Evolutionary conservation across 2,797 vertebrate species (phyloP).

Genomic region (Kryptopterus vitreolus): DNA sequence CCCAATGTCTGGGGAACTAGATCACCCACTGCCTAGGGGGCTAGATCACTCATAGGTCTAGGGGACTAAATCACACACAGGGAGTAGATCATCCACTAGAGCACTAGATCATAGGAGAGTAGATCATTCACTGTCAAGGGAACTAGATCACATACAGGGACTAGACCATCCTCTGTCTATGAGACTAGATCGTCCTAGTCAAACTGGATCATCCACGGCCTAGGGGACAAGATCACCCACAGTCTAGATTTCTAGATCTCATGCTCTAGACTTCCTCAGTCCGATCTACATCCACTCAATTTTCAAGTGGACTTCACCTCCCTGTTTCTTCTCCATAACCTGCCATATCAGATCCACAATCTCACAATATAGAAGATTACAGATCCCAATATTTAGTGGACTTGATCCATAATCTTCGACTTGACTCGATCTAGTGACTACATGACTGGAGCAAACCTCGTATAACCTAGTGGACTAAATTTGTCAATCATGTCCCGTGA

Average conservation of each 20-base stretch:
- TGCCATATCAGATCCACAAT: not conserved
- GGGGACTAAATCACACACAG: not conserved
- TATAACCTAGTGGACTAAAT: too few species aligned
- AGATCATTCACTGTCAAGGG: not conserved
- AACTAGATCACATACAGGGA: not conserved
- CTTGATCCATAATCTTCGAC: not conserved
- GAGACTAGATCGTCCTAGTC: not conserved
- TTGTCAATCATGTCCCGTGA: not conserved
- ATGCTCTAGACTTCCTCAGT: not conserved
- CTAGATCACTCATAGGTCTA: not conserved
- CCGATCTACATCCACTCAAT: too few species aligned
- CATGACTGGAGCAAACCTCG: too few species aligned
- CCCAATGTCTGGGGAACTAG: too few species aligned
- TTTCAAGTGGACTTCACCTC: not conserved
- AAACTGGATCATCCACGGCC: not conserved
- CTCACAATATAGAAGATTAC: not conserved
- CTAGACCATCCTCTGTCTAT: not conserved
- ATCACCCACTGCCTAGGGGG: too few species aligned
- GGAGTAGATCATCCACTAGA: too few species aligned
- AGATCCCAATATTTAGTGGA: not conserved
- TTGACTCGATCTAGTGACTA: not conserved
- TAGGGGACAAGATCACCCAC: not conserved
- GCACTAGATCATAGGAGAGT: not conserved
- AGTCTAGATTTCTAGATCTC: not conserved
- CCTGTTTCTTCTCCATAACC: not conserved